Conservation (phyloP, 1,140 invertebrate species). For the Drosophila ambigua region DNA sequence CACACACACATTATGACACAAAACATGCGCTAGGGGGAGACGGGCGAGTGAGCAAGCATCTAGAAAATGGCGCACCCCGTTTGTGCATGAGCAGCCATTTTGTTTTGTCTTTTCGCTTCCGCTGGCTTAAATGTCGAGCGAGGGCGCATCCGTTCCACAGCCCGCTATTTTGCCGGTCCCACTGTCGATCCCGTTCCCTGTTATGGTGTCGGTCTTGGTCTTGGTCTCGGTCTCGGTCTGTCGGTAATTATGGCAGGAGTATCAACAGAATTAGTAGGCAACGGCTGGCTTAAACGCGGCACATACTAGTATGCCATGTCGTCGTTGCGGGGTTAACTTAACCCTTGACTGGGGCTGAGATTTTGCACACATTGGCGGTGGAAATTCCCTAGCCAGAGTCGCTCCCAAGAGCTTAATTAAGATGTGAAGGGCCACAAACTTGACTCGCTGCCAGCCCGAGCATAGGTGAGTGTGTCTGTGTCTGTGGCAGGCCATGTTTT, state of each 20-base stretch:
- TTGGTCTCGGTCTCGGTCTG: background rate
- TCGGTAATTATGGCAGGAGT: conserved; percentile 72
- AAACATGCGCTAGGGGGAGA: background rate
- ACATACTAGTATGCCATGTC: too few species aligned
- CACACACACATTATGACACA: conserved; percentile 6
- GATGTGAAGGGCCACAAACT: conserved; percentile 61
- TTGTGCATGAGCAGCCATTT: conserved; percentile 76
- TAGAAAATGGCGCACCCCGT: conserved; percentile 69
- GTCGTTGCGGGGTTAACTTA: conserved; percentile 40
- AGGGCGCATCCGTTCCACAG: conserved; percentile 57
- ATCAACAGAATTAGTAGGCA: conserved; percentile 66
- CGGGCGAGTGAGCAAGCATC: conserved; percentile 13
- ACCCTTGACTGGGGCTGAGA: conserved; percentile 62
- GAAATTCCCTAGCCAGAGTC: conserved; percentile 56
- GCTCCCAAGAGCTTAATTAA: conserved; percentile 80
- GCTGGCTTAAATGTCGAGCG: conserved; percentile 73
- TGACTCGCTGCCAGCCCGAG: conserved; percentile 35
- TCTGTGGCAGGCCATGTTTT: conserved; percentile 41
- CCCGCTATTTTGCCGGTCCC: background rate
- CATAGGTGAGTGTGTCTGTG: conserved; percentile 27
- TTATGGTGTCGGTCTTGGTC: conserved; percentile 16
- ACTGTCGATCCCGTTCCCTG: conserved; percentile 12
- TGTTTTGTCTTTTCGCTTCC: conserved; percentile 78
- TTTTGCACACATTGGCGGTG: conserved; percentile 61
- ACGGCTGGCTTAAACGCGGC: conserved; percentile 1